A percentile compares a stretch with the other conserved stretches of the same genome.
Evolutionary conservation across 2,888 invertebrate species (phyloP).

Genomic region (Carabus problematicus): DNA sequence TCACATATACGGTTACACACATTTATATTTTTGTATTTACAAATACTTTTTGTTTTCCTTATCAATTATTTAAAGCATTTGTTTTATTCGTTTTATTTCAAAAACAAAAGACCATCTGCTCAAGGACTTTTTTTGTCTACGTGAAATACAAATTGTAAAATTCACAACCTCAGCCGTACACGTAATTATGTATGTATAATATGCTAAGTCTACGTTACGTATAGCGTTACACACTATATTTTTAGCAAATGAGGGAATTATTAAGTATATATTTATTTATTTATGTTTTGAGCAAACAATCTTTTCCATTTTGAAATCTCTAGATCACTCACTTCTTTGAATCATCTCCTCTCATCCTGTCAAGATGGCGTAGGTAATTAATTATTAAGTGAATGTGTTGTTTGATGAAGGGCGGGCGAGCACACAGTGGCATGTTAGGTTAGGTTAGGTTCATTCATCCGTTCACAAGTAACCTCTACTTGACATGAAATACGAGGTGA

Average conservation of each 20-base stretch:
- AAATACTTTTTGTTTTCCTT: constrained; percentile 38
- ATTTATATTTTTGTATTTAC: constrained; percentile 20
- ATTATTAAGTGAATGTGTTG: too few species aligned
- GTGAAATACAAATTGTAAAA: constrained; percentile 41
- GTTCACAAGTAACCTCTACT: too few species aligned
- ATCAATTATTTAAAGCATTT: constrained; percentile 55
- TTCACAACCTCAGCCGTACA: constrained; percentile 42
- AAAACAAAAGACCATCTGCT: constrained; percentile 42
- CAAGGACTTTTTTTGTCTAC: constrained; percentile 29
- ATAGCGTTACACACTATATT: constrained; percentile 37
- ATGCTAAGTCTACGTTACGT: constrained; percentile 30
- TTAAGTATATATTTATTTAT: not conserved
- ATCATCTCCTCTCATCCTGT: constrained; percentile 30
- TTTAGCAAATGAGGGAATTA: constrained; percentile 31
- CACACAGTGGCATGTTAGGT: too few species aligned
- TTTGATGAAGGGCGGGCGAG: too few species aligned
- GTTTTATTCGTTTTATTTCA: constrained; percentile 47
- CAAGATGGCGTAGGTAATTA: not conserved
- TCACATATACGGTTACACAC: constrained; percentile 40
- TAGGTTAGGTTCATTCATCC: too few species aligned
- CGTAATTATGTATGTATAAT: constrained; percentile 32
- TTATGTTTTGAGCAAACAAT: constrained; percentile 42
- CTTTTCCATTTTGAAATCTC: constrained; percentile 41
- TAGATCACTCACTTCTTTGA: constrained; percentile 37
- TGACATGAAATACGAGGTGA: too few species aligned